Percentiles rank a stretch among this genome's conserved stretches.
Conservation (phyloP, 2,113 vertebrate genomes). For the Pelecanoides urinatrix region DNA sequence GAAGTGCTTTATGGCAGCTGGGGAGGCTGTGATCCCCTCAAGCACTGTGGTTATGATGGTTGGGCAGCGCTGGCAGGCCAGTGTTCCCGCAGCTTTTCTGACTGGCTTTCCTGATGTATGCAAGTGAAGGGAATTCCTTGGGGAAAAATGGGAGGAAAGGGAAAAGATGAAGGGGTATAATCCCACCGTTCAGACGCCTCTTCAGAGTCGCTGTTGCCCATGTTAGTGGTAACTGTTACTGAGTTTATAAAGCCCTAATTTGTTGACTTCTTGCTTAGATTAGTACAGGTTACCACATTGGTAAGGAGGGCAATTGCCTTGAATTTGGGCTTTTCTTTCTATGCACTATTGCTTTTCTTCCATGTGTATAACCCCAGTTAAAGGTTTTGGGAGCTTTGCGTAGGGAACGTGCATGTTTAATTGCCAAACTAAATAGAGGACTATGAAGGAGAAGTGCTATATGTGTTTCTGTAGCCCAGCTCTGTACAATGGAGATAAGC, state of each 20-base stretch:
- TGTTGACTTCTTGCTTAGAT: not conserved
- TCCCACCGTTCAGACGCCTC: not conserved
- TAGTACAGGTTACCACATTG: not conserved
- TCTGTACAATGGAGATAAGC: not conserved
- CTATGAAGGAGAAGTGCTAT: not conserved
- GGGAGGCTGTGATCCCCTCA: not conserved
- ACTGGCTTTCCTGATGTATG: accelerated
- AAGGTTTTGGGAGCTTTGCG: not conserved
- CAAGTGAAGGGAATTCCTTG: not conserved
- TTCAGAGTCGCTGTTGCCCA: not conserved
- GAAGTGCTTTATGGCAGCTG: not conserved
- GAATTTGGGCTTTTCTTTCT: not conserved
- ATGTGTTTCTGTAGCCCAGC: not conserved
- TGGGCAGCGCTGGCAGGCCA: not conserved
- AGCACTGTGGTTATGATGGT: not conserved
- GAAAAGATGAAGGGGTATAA: not conserved
- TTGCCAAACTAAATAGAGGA: not conserved
- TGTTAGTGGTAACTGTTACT: not conserved
- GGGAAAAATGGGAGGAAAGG: not conserved
- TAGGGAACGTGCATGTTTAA: not conserved
- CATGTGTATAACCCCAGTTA: not conserved
- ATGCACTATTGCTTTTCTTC: not conserved
- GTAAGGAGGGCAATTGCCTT: not conserved
- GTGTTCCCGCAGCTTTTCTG: not conserved
- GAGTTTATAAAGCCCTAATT: not conserved